These are phyloP conservation scores for Eremobia ochroleuca DNA, from an alignment of 2,888 invertebrate genomes.

Conservation along the genomic window DNA sequence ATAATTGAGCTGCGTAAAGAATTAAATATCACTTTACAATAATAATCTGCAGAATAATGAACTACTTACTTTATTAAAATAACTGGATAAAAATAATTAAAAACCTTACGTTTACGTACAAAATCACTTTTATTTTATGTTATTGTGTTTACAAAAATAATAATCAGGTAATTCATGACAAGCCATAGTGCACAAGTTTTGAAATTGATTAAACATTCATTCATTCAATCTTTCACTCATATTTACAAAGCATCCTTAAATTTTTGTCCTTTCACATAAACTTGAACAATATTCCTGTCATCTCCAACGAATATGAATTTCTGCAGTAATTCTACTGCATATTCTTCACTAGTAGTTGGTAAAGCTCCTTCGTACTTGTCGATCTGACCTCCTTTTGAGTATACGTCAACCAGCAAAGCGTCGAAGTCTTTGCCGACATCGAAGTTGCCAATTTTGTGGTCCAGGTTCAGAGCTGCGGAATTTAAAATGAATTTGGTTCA, in stretches of 20 bases:
- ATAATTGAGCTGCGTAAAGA: constrained; percentile 12
- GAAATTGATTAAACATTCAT: not conserved
- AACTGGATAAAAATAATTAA: not conserved
- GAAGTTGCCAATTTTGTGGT: constrained; percentile 95
- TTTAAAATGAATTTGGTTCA: not conserved
- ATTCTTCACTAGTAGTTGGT: constrained; percentile 86
- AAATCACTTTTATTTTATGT: not conserved
- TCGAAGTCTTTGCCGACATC: constrained; percentile 96
- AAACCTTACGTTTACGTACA: not conserved
- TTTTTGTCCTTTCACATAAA: constrained; percentile 93
- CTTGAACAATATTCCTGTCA: constrained; percentile 94
- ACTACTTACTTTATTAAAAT: not conserved
- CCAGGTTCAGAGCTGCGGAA: constrained; percentile 93
- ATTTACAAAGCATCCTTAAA: constrained; percentile 72
- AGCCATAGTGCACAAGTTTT: not conserved
- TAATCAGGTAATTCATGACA: not conserved
- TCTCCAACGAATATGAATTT: constrained; percentile 95
- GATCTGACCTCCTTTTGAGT: constrained; percentile 80
- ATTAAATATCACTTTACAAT: constrained; percentile 29
- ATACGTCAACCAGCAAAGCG: constrained; percentile 95
- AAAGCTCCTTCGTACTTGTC: constrained; percentile 73
- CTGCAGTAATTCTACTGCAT: constrained; percentile 92
- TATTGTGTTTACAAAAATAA: not conserved
- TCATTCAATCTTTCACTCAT: not conserved
- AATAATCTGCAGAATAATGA: not conserved